These are phyloP conservation scores for Lagocephalus sceleratus DNA, from an alignment of 2,797 vertebrate species.

Conservation along the genomic window DNA sequence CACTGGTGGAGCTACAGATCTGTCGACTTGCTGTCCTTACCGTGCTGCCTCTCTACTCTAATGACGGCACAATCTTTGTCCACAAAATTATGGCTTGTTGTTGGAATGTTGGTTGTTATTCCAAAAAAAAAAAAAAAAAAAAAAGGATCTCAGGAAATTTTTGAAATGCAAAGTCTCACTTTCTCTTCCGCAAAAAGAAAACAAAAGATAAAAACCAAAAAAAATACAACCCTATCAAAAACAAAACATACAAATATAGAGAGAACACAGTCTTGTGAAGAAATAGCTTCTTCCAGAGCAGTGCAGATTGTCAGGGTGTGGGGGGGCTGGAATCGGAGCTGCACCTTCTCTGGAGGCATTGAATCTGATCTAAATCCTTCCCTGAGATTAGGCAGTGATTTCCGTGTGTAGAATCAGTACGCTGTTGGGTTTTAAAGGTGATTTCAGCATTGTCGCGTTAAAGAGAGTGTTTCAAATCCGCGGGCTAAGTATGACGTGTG, in stretches of 20 bases:
- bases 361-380: slow-evolving; percentile 72
- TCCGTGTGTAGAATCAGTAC: slow-evolving; percentile 61
- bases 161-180: slow-evolving; percentile 37
- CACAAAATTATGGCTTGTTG: slow-evolving; percentile 65
- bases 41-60: slow-evolving; percentile 16
- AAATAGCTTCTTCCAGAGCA: slow-evolving; percentile 54
- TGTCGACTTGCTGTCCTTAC: slow-evolving; percentile 5
- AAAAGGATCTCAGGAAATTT: slow-evolving; percentile 40
- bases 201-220: too few relatives aligned
- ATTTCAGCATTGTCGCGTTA: slow-evolving; percentile 12
- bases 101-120: slow-evolving; percentile 67
- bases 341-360: slow-evolving; percentile 50
- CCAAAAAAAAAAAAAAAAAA: too few relatives aligned
- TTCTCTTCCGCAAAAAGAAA: slow-evolving; percentile 4
- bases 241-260: slow-evolving; percentile 35
- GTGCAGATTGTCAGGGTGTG: slow-evolving; percentile 49
- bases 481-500: slow-evolving; percentile 28
- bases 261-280: slow-evolving; percentile 64
- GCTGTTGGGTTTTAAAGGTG: slow-evolving; percentile 46
- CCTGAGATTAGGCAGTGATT: slow-evolving; percentile 80
- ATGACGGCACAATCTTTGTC: slow-evolving; percentile 23
- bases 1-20: slow-evolving; percentile 11
- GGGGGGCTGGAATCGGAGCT: slow-evolving; percentile 47
- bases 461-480: slow-evolving; percentile 22
- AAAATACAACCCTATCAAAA: too few relatives aligned